These are phyloP conservation scores for Porites evermanni DNA, from an alignment of 92 coral and sea anemone genomes.

Conservation along the genomic window DNA sequence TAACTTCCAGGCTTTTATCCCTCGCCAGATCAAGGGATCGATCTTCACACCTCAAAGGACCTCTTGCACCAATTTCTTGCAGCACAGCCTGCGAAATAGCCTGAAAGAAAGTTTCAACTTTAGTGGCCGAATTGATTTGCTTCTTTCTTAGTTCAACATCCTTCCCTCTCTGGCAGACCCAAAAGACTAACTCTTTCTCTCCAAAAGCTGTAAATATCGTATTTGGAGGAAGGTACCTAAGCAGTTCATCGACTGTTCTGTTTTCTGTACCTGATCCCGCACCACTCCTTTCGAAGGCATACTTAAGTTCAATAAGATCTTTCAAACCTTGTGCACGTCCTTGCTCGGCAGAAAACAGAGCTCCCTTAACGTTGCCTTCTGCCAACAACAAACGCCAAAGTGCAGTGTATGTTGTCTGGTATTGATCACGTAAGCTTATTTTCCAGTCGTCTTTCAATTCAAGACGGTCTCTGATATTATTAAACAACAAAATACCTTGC, in stretches of 20 bases:
- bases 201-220: not conserved
- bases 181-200: not conserved
- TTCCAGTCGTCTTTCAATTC: not conserved
- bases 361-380: not conserved
- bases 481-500: not conserved
- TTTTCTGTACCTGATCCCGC: not conserved
- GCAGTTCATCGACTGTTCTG: not conserved
- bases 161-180: not conserved
- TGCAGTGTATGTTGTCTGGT: not conserved
- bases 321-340: not conserved
- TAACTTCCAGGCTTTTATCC: not conserved
- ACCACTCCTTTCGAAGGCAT: not conserved
- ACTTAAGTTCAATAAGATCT: not conserved
- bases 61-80: not conserved
- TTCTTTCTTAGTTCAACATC: not conserved
- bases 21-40: not conserved
- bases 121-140: not conserved
- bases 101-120: not conserved
- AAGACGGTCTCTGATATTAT: not conserved
- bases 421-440: not conserved
- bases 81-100: not conserved
- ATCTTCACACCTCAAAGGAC: slow-evolving; percentile 17
- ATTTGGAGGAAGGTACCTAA: not conserved
- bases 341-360: not conserved
- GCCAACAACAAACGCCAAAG: not conserved